phyloP scores from a whole-genome alignment of 1,140 invertebrate genomes.

The Drosophila chauvacae region DNA sequence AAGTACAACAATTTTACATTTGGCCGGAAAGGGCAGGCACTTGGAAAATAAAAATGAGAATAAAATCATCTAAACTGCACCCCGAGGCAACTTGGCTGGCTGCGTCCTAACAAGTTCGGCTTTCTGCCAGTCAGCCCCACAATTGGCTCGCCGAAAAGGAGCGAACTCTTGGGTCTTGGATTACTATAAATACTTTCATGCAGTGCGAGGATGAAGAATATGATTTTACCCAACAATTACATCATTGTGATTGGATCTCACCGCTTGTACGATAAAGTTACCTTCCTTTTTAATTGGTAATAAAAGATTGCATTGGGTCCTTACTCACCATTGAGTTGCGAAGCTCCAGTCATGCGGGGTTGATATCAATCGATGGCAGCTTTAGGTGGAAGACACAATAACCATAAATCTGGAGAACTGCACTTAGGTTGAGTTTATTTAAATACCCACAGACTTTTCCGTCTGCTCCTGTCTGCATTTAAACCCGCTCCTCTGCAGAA shows the following conservation, averaged over 20 bases:
- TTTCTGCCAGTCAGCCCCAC: conserved; percentile 68
- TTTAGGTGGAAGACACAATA: conserved; percentile 44
- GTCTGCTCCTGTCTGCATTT: conserved; percentile 19
- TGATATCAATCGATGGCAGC: conserved; percentile 38
- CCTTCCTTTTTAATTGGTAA: conserved; percentile 61
- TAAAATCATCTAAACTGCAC: conserved; percentile 48
- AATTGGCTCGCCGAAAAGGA: conserved; percentile 45
- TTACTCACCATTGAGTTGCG: neutral
- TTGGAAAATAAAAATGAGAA: conserved; percentile 60
- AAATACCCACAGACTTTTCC: conserved; percentile 60
- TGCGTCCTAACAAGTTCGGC: conserved; percentile 59
- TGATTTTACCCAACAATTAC: conserved; percentile 62
- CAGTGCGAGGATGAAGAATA: conserved; percentile 38
- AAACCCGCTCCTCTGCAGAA: neutral
- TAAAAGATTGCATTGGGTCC: conserved; percentile 22
- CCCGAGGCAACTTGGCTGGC: conserved; percentile 52
- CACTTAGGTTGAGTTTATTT: conserved; percentile 58
- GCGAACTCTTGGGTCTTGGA: conserved; percentile 8
- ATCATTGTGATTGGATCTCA: conserved; percentile 53
- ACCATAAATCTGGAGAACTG: conserved; percentile 56
- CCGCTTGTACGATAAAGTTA: conserved; percentile 1
- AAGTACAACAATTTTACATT: conserved; percentile 61
- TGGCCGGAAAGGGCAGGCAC: conserved; percentile 56
- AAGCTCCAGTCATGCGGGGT: neutral
- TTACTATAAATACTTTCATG: conserved; percentile 34